Evolutionary conservation across 1,140 invertebrate species (phyloP).

Genomic region (Mesaphorura yosii): DNA sequence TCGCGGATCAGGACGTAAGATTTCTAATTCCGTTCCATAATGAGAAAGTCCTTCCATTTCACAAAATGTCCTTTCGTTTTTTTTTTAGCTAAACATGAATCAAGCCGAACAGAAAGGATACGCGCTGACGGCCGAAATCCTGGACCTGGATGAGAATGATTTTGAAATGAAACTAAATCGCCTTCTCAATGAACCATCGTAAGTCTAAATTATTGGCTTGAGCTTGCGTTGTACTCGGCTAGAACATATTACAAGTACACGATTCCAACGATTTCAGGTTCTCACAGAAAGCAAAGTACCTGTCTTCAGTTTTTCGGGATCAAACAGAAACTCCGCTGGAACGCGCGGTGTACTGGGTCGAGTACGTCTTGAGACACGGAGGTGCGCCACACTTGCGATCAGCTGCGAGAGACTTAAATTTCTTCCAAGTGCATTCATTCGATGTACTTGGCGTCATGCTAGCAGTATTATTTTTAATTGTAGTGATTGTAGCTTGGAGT

Average conservation of each 20-base stretch:
- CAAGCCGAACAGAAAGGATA: slow-evolving; percentile 31
- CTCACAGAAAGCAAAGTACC: neutral
- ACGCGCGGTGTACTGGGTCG: slow-evolving; percentile 33
- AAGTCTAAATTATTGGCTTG: neutral
- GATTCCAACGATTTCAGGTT: neutral
- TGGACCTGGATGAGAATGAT: slow-evolving; percentile 3
- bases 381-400: slow-evolving; percentile 43
- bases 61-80: too few species aligned
- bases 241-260: neutral
- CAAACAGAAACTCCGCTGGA: neutral
- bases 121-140: slow-evolving; percentile 9
- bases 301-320: neutral
- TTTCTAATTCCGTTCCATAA: too few species aligned
- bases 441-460: slow-evolving; percentile 37
- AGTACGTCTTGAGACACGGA: slow-evolving; percentile 51
- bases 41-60: too few species aligned
- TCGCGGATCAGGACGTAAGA: slow-evolving; percentile 19
- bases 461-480: neutral
- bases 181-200: neutral
- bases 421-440: slow-evolving; percentile 42
- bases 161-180: slow-evolving; percentile 8
- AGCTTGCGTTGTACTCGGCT: neutral
- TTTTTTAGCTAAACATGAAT: too few species aligned
- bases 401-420: slow-evolving; percentile 38
- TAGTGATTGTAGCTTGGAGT: too few species aligned